Conservation (phyloP, 2,113 vertebrate genomes). For the Periophthalmus modestus region DNA sequence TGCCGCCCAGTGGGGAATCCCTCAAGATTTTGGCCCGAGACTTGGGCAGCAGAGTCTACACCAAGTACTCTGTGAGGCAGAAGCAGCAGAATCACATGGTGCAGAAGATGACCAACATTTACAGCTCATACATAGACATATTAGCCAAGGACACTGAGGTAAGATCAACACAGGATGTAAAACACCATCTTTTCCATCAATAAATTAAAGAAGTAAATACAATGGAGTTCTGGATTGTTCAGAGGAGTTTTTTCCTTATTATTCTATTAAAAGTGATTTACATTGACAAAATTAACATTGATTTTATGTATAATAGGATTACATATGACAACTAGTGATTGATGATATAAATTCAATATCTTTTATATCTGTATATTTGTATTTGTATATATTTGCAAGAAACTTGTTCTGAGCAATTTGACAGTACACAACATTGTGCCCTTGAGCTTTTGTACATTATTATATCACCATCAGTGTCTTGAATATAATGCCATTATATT, state of each 20-base stretch:
- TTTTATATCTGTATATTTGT: background rate
- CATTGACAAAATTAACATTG: background rate
- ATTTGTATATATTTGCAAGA: background rate
- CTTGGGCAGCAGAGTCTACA: conserved; percentile 79
- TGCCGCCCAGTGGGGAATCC: conserved; percentile 85
- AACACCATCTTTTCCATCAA: background rate
- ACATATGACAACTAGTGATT: background rate
- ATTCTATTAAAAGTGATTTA: background rate
- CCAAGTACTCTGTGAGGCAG: conserved; percentile 74
- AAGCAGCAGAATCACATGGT: conserved; percentile 71
- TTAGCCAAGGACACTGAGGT: conserved; percentile 86
- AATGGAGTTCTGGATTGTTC: background rate
- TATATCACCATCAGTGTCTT: too few species aligned
- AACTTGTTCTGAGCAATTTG: background rate
- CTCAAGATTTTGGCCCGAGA: conserved; percentile 78
- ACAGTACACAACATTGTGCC: background rate
- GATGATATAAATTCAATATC: too few species aligned
- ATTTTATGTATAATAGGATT: background rate
- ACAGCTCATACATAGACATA: conserved; percentile 78
- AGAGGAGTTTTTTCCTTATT: background rate
- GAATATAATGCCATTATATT: too few species aligned
- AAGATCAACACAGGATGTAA: background rate
- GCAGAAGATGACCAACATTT: conserved; percentile 77
- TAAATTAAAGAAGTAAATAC: background rate
- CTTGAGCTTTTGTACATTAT: background rate